Conservation (phyloP, 2,888 invertebrate species). For the Diarsia rubi region DNA sequence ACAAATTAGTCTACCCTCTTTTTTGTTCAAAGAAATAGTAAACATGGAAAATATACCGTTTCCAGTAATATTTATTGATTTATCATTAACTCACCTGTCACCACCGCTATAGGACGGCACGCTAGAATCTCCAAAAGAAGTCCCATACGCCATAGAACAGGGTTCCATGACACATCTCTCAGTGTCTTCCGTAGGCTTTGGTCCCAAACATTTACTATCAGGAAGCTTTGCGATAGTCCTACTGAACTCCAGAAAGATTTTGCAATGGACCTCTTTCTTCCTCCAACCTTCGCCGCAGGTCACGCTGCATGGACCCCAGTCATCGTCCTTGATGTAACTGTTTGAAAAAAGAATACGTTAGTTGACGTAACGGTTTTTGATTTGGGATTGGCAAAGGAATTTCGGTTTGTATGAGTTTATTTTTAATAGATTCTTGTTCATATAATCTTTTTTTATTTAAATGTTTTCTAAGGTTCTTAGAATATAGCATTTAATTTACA, state of each 20-base stretch:
- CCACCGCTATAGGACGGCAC: slow-evolving; percentile 82
- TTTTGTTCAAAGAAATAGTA: no score
- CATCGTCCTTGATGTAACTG: slow-evolving; percentile 96
- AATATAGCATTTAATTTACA: neutral
- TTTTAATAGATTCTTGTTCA: neutral
- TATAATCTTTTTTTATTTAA: neutral
- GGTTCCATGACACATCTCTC: slow-evolving; percentile 95
- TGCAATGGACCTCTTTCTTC: slow-evolving; percentile 97
- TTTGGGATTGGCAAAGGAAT: slow-evolving; percentile 19
- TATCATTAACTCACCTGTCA: slow-evolving; percentile 81
- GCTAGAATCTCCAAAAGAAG: slow-evolving; percentile 88
- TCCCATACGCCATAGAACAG: slow-evolving; percentile 93
- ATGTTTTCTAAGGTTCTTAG: neutral
- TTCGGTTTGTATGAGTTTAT: slow-evolving; percentile 25
- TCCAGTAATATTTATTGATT: neutral
- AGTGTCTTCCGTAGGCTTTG: slow-evolving; percentile 95
- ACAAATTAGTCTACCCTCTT: no score
- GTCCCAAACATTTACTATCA: slow-evolving; percentile 96
- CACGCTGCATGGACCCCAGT: slow-evolving; percentile 98
- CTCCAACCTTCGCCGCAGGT: slow-evolving; percentile 97
- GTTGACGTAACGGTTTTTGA: slow-evolving; percentile 6
- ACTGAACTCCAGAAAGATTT: slow-evolving; percentile 98
- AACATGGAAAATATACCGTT: no score
- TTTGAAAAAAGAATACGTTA: slow-evolving; percentile 34
- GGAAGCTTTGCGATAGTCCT: slow-evolving; percentile 96